Evolutionary conservation across 2,888 invertebrate genomes (phyloP).

Genomic region (Pyrocoelia pectoralis): DNA sequence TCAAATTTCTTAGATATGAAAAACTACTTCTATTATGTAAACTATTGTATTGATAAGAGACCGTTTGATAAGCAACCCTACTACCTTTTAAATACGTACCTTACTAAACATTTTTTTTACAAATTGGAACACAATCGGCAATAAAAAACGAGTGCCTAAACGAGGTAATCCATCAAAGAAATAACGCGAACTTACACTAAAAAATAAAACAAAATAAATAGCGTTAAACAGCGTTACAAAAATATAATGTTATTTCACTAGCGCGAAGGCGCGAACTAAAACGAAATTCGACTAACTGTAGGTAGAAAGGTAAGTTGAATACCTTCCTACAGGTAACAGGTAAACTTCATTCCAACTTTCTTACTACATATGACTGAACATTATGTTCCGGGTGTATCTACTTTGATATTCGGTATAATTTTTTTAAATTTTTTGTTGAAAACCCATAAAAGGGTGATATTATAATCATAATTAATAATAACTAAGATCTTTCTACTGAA

Average conservation of each 20-base stretch:
- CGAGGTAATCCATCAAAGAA: background rate
- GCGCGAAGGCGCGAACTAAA: constrained; percentile 13
- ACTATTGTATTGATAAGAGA: background rate
- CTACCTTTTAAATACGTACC: constrained; percentile 5
- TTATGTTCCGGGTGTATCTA: too few relatives aligned
- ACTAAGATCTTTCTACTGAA: too few relatives aligned
- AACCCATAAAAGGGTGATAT: too few relatives aligned
- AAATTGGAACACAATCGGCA: background rate
- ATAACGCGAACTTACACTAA: background rate
- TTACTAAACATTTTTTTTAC: background rate
- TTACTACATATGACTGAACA: constrained; percentile 18
- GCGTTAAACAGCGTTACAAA: background rate
- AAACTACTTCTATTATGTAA: background rate
- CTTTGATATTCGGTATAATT: too few relatives aligned
- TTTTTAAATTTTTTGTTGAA: too few relatives aligned
- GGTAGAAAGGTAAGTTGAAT: constrained; percentile 35
- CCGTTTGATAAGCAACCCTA: background rate
- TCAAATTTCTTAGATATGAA: background rate
- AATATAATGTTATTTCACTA: background rate
- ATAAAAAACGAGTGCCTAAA: background rate
- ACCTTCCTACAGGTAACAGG: constrained; percentile 34
- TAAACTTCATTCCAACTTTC: constrained; percentile 32
- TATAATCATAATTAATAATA: too few relatives aligned
- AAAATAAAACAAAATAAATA: background rate
- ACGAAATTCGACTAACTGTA: constrained; percentile 23